Base-by-base conservation (phyloP, 2,113 vertebrate species). In the Paradisaea rubra region DNA sequence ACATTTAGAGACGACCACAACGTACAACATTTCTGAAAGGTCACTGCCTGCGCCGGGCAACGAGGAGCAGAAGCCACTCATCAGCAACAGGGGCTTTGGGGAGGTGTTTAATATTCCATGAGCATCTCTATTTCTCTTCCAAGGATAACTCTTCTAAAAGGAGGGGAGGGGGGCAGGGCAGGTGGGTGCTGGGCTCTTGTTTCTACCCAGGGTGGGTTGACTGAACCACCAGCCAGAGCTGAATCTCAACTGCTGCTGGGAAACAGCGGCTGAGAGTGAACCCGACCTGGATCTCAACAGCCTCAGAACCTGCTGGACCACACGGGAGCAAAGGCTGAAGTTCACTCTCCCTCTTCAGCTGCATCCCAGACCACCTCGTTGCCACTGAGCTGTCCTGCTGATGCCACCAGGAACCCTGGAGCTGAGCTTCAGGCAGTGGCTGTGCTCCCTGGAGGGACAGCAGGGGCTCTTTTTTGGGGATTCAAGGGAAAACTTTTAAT, bases 1-100 rank as follows among this genome's bases (percentile, higher is more conserved):
- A 91, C 96, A 95, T 97, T 97, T 95, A 47, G 88, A 80, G 73
- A 94, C 30, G 4, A 86, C 95, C 85, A 88, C 87, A 44, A 52
- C 1, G 53, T 81, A 56, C 79, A 95, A 47, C 87, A 45, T 80
- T 91, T 94, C 72, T 24, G 25, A 96, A 97, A 96, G 96, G 95
- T 95, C 96, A 94, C 79, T 24, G 85, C 25, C 1, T 89, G 86
- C 77, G 24, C 53, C 15, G 30, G 50, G 59, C 60, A 91, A 25
- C 0, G 16, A 89, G 89, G 81, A 7, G 28, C 73, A 74, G 91
- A 13, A 93, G 72, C 54, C 64, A 41, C 68, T 88, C 70, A 89
- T 65, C 84, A 83, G 91, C 88, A 86, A 1, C 60, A 31, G 73
- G 77, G 73, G 78, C 89, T 92, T 84, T 64, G 73, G 69, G 81